These are phyloP conservation scores for Chelon auratus DNA, from an alignment of 2,797 vertebrate genomes.

Conservation along the genomic window DNA sequence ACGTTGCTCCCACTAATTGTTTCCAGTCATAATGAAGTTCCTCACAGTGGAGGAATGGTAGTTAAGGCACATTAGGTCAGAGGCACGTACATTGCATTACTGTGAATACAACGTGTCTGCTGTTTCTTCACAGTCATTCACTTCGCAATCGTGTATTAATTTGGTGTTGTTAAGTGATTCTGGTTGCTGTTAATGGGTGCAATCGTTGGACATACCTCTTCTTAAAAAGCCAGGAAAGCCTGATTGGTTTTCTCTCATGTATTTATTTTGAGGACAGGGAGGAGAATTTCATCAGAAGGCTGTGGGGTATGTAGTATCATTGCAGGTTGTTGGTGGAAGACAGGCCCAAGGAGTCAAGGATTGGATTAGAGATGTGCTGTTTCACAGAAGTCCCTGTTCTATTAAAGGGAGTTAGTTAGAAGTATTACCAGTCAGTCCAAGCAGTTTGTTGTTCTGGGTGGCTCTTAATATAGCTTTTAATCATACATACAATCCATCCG, in stretches of 20 bases:
- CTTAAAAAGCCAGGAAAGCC: slow-evolving; percentile 23
- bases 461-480: slow-evolving; percentile 32
- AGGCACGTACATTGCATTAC: slow-evolving; percentile 52
- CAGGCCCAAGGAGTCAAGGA: slow-evolving; percentile 24
- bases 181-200: slow-evolving; percentile 24
- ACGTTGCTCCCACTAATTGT: slow-evolving; percentile 81
- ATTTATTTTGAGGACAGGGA: slow-evolving; percentile 25
- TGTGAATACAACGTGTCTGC: slow-evolving; percentile 64
- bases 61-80: slow-evolving; percentile 76
- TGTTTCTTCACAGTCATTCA: slow-evolving; percentile 52
- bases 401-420: slow-evolving; percentile 51
- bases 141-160: slow-evolving; percentile 50
- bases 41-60: slow-evolving; percentile 75
- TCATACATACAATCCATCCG: slow-evolving; percentile 9
- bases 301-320: slow-evolving; percentile 28
- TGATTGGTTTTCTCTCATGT: slow-evolving; percentile 39
- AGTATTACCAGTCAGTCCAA: slow-evolving; percentile 49
- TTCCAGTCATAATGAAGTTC: slow-evolving; percentile 86
- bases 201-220: slow-evolving; percentile 35
- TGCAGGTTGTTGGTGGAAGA: slow-evolving; percentile 40
- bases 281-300: background rate
- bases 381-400: slow-evolving; percentile 54
- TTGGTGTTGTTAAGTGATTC: slow-evolving; percentile 49
- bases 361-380: slow-evolving; percentile 57
- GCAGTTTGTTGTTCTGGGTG: slow-evolving; percentile 32